Evolutionary conservation across 2,888 invertebrate genomes (phyloP), one percentile per base, ranked within the genome.

Genomic region (Drosophila paracracens): DNA sequence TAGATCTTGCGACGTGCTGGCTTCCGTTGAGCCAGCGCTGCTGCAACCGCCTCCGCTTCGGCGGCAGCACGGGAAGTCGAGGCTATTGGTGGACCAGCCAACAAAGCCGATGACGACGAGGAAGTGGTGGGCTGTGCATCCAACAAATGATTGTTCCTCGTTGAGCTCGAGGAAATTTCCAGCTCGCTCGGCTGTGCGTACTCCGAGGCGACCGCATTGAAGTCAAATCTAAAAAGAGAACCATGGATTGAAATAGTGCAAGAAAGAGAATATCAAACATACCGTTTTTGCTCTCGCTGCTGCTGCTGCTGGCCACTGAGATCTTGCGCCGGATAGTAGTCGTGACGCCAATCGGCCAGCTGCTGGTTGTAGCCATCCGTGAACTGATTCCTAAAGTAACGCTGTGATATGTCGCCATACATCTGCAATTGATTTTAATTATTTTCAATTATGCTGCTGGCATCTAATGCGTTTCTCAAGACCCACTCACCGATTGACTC

Each of bases 401-500:
- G 91, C 60, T 91, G 91, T 36, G 93, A 92, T 71, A 92, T 90
- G 76, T 93, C 93, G 18, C 92, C 92, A 70, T 92, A 92, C 82
- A 92, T 90, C 92, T 92, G 65, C 3, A 43, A 61, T 40, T 48
- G 16, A 18, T 38, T 43, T 43, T 18, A 13, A 46, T 25, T 46
- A 25, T 46, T 21, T 43, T 43, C 4, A 18, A 57, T 40, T 33
- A 25, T 1, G 13, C n/a, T 1, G 13, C 16, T 21, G n/a, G 10
- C n/a, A 13, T 25, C 21, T 31, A 31, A 43, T 31, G 16, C 56
- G 31, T 16, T 16, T 31, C 31, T 21, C 10, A n/a, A 0, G 5
- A n/a, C 33, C 5, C 10, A 68, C 70, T 60, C 93, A 97, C 95
- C 94, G 96, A 92, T 81, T 93, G 93, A 75, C 95, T 96, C 95